Evolutionary conservation across 2,888 invertebrate species (phyloP), one percentile per base, ranked within the genome.

Genomic region (Nebria brevicollis): DNA sequence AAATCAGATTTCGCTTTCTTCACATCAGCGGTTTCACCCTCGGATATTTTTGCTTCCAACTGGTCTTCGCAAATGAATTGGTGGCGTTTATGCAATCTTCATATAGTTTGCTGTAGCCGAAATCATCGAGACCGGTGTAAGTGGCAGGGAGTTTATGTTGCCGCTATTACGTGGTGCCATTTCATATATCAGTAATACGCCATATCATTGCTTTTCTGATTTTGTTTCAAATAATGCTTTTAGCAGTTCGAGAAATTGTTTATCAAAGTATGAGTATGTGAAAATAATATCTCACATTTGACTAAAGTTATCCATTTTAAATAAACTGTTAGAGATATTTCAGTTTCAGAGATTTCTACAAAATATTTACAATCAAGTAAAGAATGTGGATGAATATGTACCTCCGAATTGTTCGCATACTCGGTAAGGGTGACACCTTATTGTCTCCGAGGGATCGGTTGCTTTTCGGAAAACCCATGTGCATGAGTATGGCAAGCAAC

Each of bases 141-240:
- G 66, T 66, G 6, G 2, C 5, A 10, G 66, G 5, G 66, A 66
- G 6, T 1, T 66, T 7, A 66, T 13, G n/a, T 13, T n/a, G 15
- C 0, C 7, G 25, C n/a, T 66, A 10, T 66, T 66, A 8, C 1
- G 15, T n/a, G 66, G 1, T 6, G 25, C 5, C 66, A 66, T 85
- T 82, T 85, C 84, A 64, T 85, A 84, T 7, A 85, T 8, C 0
- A 83, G 66, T 26, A 85, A 76, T 68, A 83, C 77, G n/a, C 82
- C 84, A 25, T 85, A 82, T 68, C 78, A 82, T 82, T 84, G 75
- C 25, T 26, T 77, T 8, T 82, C 81, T 42, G 73, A 25, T 82
- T 82, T 84, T 68, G 83, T 82, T 0, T 68, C n/a, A 0, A 85
- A 72, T 26, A 77, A 15, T 72, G 78, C 66, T 74, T 82, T 78